Conservation (phyloP, 2,113 vertebrate genomes). For the Chloropsis cyanopogon region DNA sequence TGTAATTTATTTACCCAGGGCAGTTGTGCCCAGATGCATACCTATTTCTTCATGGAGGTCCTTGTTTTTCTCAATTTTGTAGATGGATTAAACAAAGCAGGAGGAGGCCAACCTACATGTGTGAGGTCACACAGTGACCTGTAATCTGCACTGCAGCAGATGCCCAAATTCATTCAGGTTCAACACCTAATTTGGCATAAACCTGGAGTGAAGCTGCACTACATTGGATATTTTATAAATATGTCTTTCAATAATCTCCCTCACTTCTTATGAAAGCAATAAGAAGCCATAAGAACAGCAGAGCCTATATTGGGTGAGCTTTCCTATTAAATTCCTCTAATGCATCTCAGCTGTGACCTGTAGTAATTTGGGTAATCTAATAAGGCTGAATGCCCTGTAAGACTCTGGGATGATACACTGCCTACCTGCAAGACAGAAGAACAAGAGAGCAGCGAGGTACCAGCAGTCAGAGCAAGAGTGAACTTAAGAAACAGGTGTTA, state of each 20-base stretch:
- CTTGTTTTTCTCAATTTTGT: constrained; percentile 15
- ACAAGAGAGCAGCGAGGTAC: not conserved
- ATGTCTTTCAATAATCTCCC: not conserved
- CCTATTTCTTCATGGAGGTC: not conserved
- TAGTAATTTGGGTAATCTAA: not conserved
- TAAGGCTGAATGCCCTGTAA: not conserved
- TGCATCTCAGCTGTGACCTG: not conserved
- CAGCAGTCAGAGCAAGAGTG: not conserved
- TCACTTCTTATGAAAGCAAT: not conserved
- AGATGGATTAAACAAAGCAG: constrained; percentile 15
- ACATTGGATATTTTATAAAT: not conserved
- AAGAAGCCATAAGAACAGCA: not conserved
- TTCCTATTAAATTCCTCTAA: constrained; percentile 12
- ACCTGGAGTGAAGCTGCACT: not conserved
- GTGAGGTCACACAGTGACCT: constrained; percentile 31
- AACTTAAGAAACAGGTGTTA: not conserved
- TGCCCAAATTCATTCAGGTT: not conserved
- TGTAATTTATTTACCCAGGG: constrained; percentile 13
- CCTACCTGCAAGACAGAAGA: not conserved
- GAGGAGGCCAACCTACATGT: not conserved
- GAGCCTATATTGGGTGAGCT: not conserved
- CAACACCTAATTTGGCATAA: constrained; percentile 27
- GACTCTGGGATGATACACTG: not conserved
- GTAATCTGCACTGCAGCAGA: constrained; percentile 13
- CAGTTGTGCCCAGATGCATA: not conserved